phyloP scores from a whole-genome alignment of 2,113 vertebrate genomes.

The Calyptomena viridis region DNA sequence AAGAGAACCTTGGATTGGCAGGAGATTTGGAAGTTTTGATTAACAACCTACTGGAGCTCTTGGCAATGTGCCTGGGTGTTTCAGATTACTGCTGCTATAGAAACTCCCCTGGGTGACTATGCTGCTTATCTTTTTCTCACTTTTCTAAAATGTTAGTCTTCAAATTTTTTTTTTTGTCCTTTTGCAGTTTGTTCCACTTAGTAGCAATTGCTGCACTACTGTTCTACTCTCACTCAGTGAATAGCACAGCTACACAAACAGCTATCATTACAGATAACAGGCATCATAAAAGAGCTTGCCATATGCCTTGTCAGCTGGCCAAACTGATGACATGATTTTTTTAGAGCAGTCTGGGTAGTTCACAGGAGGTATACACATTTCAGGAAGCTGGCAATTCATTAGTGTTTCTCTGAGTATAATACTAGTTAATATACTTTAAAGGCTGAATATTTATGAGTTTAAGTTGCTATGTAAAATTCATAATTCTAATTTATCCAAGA shows the following conservation, averaged over 20 bases:
- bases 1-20: conserved; percentile 40
- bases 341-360: neutral
- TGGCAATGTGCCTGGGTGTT: conserved; percentile 35
- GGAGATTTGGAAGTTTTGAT: conserved; percentile 49
- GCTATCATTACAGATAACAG: conserved; percentile 34
- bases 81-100: conserved; percentile 42
- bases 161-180: neutral
- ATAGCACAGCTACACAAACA: neutral
- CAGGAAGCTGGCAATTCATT: neutral
- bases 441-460: neutral
- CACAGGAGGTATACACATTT: neutral
- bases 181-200: conserved; percentile 10
- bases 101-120: conserved; percentile 21
- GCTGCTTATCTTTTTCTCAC: neutral
- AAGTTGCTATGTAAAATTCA: neutral
- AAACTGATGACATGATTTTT: neutral
- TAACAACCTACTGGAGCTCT: conserved; percentile 28
- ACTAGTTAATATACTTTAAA: neutral
- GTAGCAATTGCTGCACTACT: conserved; percentile 3
- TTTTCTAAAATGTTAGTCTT: conserved; percentile 20
- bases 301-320: conserved; percentile 36
- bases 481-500: neutral
- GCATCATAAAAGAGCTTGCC: conserved; percentile 22
- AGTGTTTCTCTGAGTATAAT: neutral
- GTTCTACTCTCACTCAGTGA: neutral